A percentile compares a stretch with the other conserved stretches of the same genome.
phyloP scores from a whole-genome alignment of 2,113 vertebrate species.

The Antechinus flavipes region DNA sequence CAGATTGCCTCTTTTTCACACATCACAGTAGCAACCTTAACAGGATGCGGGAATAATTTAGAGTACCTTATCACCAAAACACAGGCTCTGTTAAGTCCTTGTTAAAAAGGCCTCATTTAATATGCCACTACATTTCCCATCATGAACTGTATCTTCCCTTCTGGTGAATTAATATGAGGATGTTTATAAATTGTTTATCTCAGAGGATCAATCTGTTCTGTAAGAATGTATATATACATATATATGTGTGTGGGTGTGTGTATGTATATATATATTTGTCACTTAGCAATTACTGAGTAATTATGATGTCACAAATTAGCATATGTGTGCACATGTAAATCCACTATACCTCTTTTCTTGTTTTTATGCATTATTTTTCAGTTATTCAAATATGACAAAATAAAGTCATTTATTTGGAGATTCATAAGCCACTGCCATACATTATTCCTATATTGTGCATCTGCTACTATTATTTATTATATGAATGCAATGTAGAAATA shows the following conservation, averaged over 20 bases:
- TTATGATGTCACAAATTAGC: slow-evolving; percentile 52
- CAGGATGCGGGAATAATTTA: neutral
- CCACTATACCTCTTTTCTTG: slow-evolving; percentile 3
- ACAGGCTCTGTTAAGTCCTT: neutral
- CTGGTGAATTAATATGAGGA: neutral
- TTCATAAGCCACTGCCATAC: neutral
- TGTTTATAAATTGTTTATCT: slow-evolving; percentile 38
- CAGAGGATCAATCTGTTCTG: slow-evolving; percentile 43
- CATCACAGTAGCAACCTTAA: neutral
- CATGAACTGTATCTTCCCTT: neutral
- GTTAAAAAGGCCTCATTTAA: slow-evolving; percentile 20
- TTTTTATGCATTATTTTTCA: slow-evolving; percentile 54
- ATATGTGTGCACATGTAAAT: slow-evolving; percentile 17
- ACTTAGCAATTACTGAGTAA: slow-evolving; percentile 60
- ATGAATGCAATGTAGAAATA: slow-evolving; percentile 34
- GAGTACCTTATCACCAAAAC: neutral
- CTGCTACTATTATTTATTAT: slow-evolving; percentile 63
- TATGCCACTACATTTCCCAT: neutral
- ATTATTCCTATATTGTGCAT: slow-evolving; percentile 39
- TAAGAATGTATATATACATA: slow-evolving; percentile 20
- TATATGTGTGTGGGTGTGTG: slow-evolving; percentile 15
- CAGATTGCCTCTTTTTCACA: neutral
- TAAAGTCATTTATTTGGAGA: slow-evolving; percentile 48
- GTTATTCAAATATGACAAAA: slow-evolving; percentile 49
- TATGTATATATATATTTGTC: neutral